These are phyloP conservation scores for Acronicta aceris DNA, from an alignment of 2,888 invertebrate species.

Conservation along the genomic window DNA sequence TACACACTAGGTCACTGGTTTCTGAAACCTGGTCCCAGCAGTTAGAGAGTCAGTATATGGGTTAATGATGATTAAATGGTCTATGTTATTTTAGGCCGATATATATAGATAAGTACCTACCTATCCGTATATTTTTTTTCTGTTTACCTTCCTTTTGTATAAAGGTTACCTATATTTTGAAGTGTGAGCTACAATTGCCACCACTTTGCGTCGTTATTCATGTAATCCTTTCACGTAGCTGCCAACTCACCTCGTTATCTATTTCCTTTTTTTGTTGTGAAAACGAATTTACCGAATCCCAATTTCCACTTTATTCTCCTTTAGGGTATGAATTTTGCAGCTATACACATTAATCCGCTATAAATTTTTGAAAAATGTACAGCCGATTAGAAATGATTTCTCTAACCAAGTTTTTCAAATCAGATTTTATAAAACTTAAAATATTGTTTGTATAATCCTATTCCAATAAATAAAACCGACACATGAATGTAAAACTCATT, in stretches of 20 bases:
- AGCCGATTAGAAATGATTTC: too few relatives aligned
- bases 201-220: constrained; percentile 26
- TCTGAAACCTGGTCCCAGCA: too few relatives aligned
- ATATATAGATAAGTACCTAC: too few relatives aligned
- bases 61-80: too few relatives aligned
- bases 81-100: too few relatives aligned
- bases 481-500: constrained; percentile 26
- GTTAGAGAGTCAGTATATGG: too few relatives aligned
- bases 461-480: constrained; percentile 15
- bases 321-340: constrained; percentile 15
- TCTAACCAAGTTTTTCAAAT: too few relatives aligned
- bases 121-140: not conserved
- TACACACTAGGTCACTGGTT: too few relatives aligned
- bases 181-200: constrained; percentile 26
- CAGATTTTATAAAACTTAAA: not conserved
- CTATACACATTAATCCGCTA: constrained; percentile 13
- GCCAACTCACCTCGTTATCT: constrained; percentile 50
- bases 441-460: constrained; percentile 1
- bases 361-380: not conserved
- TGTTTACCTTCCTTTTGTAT: not conserved
- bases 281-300: constrained; percentile 39
- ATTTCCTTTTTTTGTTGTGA: constrained; percentile 39
- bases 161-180: constrained; percentile 12
- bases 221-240: constrained; percentile 45
- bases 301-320: constrained; percentile 26